Evolutionary conservation across 2,113 vertebrate genomes (phyloP).

Genomic region (Cynocephalus volans): DNA sequence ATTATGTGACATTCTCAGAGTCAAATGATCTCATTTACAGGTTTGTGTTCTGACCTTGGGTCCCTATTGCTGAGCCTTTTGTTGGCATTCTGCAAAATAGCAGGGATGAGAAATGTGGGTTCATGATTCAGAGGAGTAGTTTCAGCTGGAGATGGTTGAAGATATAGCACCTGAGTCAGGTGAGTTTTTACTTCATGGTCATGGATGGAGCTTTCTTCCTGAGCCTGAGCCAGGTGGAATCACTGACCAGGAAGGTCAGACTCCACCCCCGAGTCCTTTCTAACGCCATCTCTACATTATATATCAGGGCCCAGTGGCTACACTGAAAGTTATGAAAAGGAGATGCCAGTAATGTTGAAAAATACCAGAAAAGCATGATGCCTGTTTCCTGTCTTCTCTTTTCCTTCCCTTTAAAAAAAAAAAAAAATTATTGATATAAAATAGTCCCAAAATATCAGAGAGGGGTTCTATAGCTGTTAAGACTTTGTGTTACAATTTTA

Average conservation of each 20-base stretch:
- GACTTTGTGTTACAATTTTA: conserved; percentile 53
- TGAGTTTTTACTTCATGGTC: not conserved
- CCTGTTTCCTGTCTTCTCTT: not conserved
- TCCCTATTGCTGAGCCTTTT: not conserved
- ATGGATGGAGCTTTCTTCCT: not conserved
- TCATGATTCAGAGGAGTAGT: not conserved
- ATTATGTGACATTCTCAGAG: not conserved
- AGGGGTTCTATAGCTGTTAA: not conserved
- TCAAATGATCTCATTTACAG: not conserved
- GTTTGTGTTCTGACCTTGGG: conserved; percentile 7
- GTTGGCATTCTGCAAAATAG: not conserved
- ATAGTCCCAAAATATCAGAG: conserved; percentile 30
- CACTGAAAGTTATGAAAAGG: not conserved
- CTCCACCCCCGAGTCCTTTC: not conserved
- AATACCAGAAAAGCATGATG: not conserved
- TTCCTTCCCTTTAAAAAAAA: no score
- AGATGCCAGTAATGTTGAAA: not conserved
- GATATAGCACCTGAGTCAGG: not conserved
- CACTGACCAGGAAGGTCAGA: not conserved
- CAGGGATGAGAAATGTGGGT: not conserved
- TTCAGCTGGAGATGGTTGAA: not conserved
- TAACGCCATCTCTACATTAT: not conserved
- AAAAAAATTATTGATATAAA: no score
- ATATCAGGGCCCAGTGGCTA: not conserved
- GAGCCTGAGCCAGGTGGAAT: not conserved